phyloP scores from a whole-genome alignment of 2,888 invertebrate species.

The Lasioglossum marginatum region DNA sequence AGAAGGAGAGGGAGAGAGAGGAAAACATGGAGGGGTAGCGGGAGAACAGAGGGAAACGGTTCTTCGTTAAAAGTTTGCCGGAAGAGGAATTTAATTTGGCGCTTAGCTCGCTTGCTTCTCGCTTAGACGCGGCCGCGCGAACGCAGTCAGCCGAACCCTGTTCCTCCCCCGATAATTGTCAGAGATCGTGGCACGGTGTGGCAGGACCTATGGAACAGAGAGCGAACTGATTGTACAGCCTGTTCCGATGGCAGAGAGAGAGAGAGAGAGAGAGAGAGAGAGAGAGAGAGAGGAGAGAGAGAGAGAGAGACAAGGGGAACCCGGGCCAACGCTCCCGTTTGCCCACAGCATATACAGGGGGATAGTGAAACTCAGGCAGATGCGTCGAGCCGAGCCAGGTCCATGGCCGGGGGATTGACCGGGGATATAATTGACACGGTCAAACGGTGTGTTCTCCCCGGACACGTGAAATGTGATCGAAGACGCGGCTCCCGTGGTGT shows the following conservation, averaged over 20 bases:
- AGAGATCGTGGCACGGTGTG: slow-evolving; percentile 55
- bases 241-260: slow-evolving; percentile 32
- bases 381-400: slow-evolving; percentile 54
- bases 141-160: background rate
- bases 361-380: slow-evolving; percentile 70
- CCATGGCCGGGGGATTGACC: slow-evolving; percentile 65
- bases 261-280: background rate
- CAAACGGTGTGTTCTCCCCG: slow-evolving; percentile 70
- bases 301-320: background rate
- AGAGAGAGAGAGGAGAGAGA: background rate
- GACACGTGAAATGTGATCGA: slow-evolving; percentile 69
- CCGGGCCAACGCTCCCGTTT: slow-evolving; percentile 61
- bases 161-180: slow-evolving; percentile 63
- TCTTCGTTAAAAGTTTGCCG: slow-evolving; percentile 47
- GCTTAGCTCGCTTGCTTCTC: slow-evolving; percentile 26
- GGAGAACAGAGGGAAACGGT: slow-evolving; percentile 9
- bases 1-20: background rate
- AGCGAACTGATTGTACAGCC: slow-evolving; percentile 69
- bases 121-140: slow-evolving; percentile 18
- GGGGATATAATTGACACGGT: slow-evolving; percentile 71
- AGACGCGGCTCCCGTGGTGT: slow-evolving; percentile 44
- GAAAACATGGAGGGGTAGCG: background rate
- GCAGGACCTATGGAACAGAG: slow-evolving; percentile 59
- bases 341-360: slow-evolving; percentile 47
- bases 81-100: slow-evolving; percentile 51